These are phyloP conservation scores for Sesamia inferens DNA, from an alignment of 2,888 invertebrate genomes.

Conservation along the genomic window DNA sequence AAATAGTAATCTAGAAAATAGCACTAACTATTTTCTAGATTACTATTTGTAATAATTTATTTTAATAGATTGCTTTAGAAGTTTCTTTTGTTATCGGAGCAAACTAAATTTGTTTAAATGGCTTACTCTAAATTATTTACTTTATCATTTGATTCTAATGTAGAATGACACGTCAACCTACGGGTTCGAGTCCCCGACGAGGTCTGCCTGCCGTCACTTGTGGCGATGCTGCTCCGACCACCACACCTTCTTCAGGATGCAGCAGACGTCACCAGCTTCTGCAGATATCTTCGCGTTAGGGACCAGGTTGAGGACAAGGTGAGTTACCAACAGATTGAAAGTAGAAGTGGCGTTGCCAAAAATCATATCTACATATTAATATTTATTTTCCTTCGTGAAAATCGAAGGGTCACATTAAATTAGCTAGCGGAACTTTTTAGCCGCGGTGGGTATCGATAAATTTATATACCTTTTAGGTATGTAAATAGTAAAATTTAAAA, in stretches of 20 bases:
- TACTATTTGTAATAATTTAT: too few relatives aligned
- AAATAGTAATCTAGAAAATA: neutral
- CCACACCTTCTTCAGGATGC: conserved; percentile 97
- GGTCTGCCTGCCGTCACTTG: conserved; percentile 97
- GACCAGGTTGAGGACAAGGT: conserved; percentile 95
- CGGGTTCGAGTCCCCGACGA: conserved; percentile 97
- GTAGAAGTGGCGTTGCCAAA: neutral
- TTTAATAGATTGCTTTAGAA: too few relatives aligned
- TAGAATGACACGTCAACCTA: conserved; percentile 98
- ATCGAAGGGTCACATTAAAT: neutral
- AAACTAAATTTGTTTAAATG: neutral
- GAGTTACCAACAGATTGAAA: conserved; percentile 48
- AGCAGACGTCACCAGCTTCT: conserved; percentile 94
- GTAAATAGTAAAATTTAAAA: too few relatives aligned
- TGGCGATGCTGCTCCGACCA: conserved; percentile 99
- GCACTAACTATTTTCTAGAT: too few relatives aligned
- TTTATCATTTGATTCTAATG: conserved; percentile 2
- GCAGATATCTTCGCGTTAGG: conserved; percentile 94
- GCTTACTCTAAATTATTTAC: neutral
- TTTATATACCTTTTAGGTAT: too few relatives aligned
- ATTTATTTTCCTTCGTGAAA: too few relatives aligned
- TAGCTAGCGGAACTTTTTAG: too few relatives aligned
- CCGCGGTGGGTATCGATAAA: too few relatives aligned
- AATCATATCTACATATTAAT: too few relatives aligned
- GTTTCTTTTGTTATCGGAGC: neutral